Evolutionary conservation across 2,113 vertebrate species (phyloP).

Genomic region (Pygoscelis adeliae): DNA sequence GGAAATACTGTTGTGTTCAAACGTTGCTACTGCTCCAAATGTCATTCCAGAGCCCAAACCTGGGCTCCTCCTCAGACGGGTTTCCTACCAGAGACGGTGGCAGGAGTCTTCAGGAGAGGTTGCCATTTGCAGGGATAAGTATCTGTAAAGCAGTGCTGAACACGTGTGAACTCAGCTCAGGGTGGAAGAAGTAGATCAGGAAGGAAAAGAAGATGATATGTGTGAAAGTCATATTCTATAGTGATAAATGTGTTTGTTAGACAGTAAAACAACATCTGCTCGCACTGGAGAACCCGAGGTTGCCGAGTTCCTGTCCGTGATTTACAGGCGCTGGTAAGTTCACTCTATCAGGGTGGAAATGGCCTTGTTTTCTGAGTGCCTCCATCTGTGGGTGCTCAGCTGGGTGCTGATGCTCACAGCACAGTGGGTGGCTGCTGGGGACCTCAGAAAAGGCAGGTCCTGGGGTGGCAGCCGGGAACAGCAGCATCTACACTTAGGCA

Average conservation of each 20-base stretch:
- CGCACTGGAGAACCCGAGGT: not conserved
- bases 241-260: not conserved
- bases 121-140: slow-evolving; percentile 8
- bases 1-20: slow-evolving; percentile 51
- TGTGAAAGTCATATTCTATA: not conserved
- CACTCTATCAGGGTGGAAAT: not conserved
- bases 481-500: not conserved
- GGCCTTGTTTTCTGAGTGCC: not conserved
- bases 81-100: slow-evolving; percentile 19
- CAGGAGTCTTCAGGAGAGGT: slow-evolving; percentile 7
- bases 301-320: not conserved
- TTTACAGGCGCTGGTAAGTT: not conserved
- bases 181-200: not conserved
- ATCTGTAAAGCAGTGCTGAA: not conserved
- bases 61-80: not conserved
- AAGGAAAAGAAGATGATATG: not conserved
- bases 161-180: not conserved
- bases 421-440: not conserved
- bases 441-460: not conserved
- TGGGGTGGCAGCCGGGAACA: not conserved
- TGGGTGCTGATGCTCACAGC: not conserved
- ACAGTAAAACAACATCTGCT: not conserved
- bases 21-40: slow-evolving; percentile 33
- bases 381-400: not conserved
- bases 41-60: not conserved